Base-by-base conservation (phyloP, 2,113 vertebrate genomes). In the Antidorcas marsupialis region DNA sequence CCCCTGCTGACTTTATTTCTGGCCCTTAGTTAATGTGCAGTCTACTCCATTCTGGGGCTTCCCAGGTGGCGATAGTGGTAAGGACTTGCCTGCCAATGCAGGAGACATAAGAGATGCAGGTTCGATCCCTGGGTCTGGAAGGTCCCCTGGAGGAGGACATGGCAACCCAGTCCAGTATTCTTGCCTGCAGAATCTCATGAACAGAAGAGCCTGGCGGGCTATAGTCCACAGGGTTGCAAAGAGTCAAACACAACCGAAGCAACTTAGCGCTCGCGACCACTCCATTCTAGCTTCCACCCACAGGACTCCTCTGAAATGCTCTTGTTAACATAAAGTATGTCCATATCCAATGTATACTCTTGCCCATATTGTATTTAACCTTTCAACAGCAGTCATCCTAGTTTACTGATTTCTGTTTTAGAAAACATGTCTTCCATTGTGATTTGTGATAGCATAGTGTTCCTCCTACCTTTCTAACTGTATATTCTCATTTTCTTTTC, bases 261-360 rank as follows among this genome's bases (percentile, higher is more conserved):
- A 2, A 39, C n/a, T 67, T 19, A 39, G 9, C 0, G 0, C n/a
- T 23, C 0, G 0, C 0, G 2, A 39, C 67, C 71, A 15, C 27
- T 27, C 9, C 36, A 62, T 84, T 96, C 50, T 79, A 27, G 25
- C 79, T 94, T 67, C 33, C 4, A 28, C 4, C 33, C 2, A 33
- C 10, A 90, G 30, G 47, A 36, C n/a, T 55, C 13, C 12, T 84
- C 17, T 57, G 30, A 85, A 30, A 11, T 33, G 47, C 36, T 89
- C 95, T n/a, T 91, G 21, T 57, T 71, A 57, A 57, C 8, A 19
- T 50, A 52, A 89, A 86, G 36, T 12, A n/a, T 16, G 8, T 14
- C 8, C 21, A 28, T 59, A n/a, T 71, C 57, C 50, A 67, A 8
- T 52, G n/a, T n/a, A 50, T 12, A 30, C 39, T 45, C 28, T 52